Percentiles rank a stretch among this genome's conserved stretches.
phyloP scores from a whole-genome alignment of 2,113 vertebrate species.

The Herpailurus yagouaroundi region DNA sequence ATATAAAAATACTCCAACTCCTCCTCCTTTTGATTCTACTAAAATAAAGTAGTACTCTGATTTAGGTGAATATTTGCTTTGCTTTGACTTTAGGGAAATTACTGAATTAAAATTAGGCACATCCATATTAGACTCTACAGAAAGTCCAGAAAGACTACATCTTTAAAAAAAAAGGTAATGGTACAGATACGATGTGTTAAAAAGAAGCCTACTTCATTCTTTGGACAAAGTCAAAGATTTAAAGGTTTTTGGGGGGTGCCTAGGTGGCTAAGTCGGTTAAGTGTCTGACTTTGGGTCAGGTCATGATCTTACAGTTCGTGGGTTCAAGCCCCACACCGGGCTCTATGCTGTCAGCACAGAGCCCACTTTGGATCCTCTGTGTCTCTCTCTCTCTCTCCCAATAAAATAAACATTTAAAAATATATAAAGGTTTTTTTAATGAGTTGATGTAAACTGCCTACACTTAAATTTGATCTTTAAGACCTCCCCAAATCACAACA shows the following conservation, averaged over 20 bases:
- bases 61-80: constrained; percentile 16
- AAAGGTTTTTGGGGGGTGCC: not conserved
- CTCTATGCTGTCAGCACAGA: too few relatives aligned
- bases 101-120: not conserved
- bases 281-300: too few relatives aligned
- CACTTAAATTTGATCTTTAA: constrained; percentile 14
- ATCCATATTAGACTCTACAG: not conserved
- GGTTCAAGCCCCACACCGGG: too few relatives aligned
- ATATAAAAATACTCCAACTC: constrained; percentile 2
- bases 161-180: not conserved
- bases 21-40: not conserved
- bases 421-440: not conserved
- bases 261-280: too few relatives aligned
- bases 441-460: not conserved
- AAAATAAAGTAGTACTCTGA: not conserved
- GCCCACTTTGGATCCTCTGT: too few relatives aligned
- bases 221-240: not conserved
- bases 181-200: not conserved
- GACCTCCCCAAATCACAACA: constrained; percentile 18
- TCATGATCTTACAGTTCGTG: too few relatives aligned
- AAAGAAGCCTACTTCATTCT: not conserved
- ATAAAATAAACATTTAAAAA: too few relatives aligned
- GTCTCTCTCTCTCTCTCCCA: too few relatives aligned
- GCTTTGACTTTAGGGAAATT: not conserved
- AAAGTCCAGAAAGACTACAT: not conserved